Percentiles rank a stretch among this genome's conserved stretches.
Conservation (phyloP, 1,140 invertebrate species). For the Drosophila parvula region DNA sequence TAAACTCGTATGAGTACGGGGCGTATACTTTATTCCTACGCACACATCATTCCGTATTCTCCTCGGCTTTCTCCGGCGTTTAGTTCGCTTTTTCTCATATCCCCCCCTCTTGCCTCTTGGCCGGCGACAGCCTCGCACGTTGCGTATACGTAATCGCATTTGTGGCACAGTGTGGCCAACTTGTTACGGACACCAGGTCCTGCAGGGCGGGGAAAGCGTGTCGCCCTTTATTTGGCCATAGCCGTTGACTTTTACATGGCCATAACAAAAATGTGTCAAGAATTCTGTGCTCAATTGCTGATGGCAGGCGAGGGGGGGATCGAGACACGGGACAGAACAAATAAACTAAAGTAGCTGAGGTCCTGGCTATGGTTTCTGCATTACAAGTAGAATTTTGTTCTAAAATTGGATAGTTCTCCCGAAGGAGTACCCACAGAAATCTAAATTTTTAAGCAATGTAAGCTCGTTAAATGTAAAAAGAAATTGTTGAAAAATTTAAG, state of each 20-base stretch:
- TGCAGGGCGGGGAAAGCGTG: slow-evolving; percentile 12
- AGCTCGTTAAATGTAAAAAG: neutral
- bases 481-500: neutral
- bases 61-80: slow-evolving; percentile 39
- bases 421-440: slow-evolving; percentile 1
- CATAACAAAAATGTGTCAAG: slow-evolving; percentile 66
- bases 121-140: slow-evolving; percentile 47
- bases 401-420: slow-evolving; percentile 1
- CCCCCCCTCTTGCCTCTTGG: slow-evolving; percentile 4
- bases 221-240: slow-evolving; percentile 65
- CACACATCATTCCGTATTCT: slow-evolving; percentile 51
- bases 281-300: slow-evolving; percentile 53
- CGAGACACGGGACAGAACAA: slow-evolving; percentile 5
- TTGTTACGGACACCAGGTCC: slow-evolving; percentile 53
- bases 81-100: slow-evolving; percentile 20
- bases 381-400: slow-evolving; percentile 21
- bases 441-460: neutral
- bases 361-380: slow-evolving; percentile 29
- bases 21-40: slow-evolving; percentile 29
- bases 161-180: slow-evolving; percentile 66
- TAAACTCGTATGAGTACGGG: slow-evolving; percentile 16
- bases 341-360: slow-evolving; percentile 48
- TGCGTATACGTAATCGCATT: slow-evolving; percentile 76
- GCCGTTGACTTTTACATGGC: slow-evolving; percentile 70
- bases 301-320: slow-evolving; percentile 5